phyloP scores from a whole-genome alignment of 2,888 invertebrate species.

The Trissolcus japonicus region DNA sequence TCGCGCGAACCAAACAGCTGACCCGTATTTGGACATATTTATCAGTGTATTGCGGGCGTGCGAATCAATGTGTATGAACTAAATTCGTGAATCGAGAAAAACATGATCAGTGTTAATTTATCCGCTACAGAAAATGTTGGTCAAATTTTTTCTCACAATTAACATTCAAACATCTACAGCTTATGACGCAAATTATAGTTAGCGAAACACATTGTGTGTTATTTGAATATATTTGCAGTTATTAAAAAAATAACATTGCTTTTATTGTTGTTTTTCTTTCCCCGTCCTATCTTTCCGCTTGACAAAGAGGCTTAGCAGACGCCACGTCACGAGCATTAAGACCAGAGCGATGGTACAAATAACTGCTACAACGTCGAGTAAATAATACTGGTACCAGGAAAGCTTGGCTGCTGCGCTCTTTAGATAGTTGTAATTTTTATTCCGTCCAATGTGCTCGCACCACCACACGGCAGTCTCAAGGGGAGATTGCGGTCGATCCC shows the following conservation, averaged over 20 bases:
- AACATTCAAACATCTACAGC: conserved; percentile 58
- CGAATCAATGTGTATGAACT: conserved; percentile 10
- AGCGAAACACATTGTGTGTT: conserved; percentile 58
- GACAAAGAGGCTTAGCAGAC: conserved; percentile 35
- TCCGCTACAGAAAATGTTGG: conserved; percentile 48
- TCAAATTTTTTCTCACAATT: conserved; percentile 54
- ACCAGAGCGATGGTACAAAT: conserved; percentile 32
- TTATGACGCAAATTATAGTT: conserved; percentile 58
- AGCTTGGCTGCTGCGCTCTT: conserved; percentile 60
- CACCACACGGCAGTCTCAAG: conserved; percentile 81
- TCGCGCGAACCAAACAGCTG: conserved; percentile 18
- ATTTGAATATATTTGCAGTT: conserved; percentile 60
- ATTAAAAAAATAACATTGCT: conserved; percentile 33
- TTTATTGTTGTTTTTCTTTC: conserved; percentile 47
- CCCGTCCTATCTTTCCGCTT: conserved; percentile 8
- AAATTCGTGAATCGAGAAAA: conserved; percentile 36
- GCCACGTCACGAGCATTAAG: conserved; percentile 48
- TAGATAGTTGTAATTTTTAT: conserved; percentile 75
- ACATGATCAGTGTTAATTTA: conserved; percentile 50
- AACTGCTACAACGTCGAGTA: conserved; percentile 59
- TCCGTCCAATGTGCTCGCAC: conserved; percentile 81
- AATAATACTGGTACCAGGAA: conserved; percentile 63
- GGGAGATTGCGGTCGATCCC: conserved; percentile 79
- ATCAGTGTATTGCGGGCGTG: conserved; percentile 7
- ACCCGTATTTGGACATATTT: background rate